These are phyloP conservation scores for Ivindomyrus marchei DNA, from an alignment of 2,113 vertebrate genomes.

Conservation along the genomic window DNA sequence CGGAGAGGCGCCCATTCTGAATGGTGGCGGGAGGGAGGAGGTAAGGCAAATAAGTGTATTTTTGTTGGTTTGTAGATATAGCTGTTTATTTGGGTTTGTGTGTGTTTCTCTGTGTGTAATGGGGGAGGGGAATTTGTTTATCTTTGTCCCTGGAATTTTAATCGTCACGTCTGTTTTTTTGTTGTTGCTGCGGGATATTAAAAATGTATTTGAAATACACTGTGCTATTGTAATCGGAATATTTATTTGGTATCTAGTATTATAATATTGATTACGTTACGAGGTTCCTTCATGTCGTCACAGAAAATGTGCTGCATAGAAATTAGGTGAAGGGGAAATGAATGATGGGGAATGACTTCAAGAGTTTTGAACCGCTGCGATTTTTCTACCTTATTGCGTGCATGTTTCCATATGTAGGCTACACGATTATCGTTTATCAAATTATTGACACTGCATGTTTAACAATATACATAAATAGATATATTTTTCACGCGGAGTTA, in stretches of 20 bases:
- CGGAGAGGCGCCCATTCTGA: constrained; percentile 42
- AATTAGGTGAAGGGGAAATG: not conserved
- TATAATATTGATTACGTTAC: not conserved
- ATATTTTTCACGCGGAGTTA: not conserved
- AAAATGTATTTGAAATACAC: not conserved
- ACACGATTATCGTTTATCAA: not conserved
- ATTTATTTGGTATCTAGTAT: not conserved
- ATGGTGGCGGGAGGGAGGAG: constrained; percentile 42
- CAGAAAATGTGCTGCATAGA: not conserved
- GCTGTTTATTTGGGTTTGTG: not conserved
- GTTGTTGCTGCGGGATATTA: not conserved
- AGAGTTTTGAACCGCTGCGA: not conserved
- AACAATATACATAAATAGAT: not conserved
- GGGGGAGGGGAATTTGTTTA: constrained; percentile 8
- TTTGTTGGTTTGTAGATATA: not conserved
- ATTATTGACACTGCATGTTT: not conserved
- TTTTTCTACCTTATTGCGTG: not conserved
- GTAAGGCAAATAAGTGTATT: constrained; percentile 28
- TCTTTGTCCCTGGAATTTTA: not conserved
- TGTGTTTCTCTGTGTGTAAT: not conserved
- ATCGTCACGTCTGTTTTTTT: not conserved
- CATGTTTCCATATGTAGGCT: not conserved
- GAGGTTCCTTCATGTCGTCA: not conserved
- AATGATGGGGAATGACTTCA: not conserved
- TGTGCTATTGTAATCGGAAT: not conserved